Conservation (phyloP, 2,113 vertebrate genomes). For the Marcusenius ussheri region DNA sequence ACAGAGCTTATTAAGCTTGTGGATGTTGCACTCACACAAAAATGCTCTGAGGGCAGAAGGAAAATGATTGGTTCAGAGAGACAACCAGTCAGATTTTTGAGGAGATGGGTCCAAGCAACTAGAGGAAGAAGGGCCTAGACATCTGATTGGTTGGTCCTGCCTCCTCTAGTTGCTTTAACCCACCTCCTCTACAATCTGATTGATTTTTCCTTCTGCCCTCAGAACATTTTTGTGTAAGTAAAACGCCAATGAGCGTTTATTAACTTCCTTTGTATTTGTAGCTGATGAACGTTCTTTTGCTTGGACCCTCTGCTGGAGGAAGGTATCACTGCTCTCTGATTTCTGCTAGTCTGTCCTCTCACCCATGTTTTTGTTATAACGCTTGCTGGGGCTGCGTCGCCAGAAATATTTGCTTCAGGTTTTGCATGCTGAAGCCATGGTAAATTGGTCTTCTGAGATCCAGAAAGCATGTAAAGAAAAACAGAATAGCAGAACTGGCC, state of each 20-base stretch:
- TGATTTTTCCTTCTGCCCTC: no score
- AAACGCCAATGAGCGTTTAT: neutral
- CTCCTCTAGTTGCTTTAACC: no score
- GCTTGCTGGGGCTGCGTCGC: neutral
- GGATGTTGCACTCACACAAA: no score
- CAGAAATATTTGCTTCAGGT: neutral
- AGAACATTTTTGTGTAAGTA: no score
- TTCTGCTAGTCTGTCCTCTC: neutral
- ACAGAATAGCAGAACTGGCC: neutral
- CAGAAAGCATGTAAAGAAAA: neutral
- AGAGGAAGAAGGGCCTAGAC: no score
- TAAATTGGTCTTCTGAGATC: neutral
- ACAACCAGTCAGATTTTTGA: no score
- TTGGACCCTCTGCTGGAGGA: neutral
- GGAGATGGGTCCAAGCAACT: no score
- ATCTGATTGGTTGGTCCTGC: no score
- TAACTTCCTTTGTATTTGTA: neutral
- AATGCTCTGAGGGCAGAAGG: no score
- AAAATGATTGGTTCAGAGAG: no score
- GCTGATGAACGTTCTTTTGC: neutral
- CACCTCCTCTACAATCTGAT: no score
- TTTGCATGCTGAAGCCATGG: neutral
- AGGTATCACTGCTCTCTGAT: neutral
- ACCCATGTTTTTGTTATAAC: neutral
- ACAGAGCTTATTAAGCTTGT: no score